Percentiles rank a stretch among this genome's conserved stretches.
Evolutionary conservation across 2,797 vertebrate species (phyloP).

Genomic region (Heliangelus exortis): DNA sequence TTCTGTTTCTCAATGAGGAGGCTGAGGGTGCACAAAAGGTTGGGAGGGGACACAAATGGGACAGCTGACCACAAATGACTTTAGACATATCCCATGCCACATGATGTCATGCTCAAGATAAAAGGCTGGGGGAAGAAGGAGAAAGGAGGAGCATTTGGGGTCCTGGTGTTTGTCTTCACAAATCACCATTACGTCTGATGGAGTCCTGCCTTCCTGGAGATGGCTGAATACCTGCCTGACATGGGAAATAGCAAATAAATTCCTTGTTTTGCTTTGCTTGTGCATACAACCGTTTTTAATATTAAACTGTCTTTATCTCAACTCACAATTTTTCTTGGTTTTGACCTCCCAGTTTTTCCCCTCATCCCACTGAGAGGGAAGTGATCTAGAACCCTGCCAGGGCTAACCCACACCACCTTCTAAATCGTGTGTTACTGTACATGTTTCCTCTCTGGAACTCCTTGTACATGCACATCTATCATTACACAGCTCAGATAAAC

Average conservation of each 20-base stretch:
- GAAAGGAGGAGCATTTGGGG: neutral
- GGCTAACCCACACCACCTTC: neutral
- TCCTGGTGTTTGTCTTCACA: neutral
- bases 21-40: neutral
- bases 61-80: neutral
- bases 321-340: neutral
- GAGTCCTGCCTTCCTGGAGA: neutral
- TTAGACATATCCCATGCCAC: neutral
- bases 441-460: neutral
- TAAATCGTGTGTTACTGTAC: rapidly evolving
- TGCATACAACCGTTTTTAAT: neutral
- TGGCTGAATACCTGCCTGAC: neutral
- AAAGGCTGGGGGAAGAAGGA: neutral
- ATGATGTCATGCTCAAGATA: neutral
- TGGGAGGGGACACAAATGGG: neutral
- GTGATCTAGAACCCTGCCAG: neutral
- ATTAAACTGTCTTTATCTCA: neutral
- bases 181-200: rapidly evolving
- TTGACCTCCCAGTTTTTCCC: neutral
- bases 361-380: neutral
- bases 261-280: neutral
- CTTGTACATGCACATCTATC: neutral
- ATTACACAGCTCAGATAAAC: neutral
- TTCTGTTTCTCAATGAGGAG: neutral
- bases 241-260: neutral